Percentiles rank a stretch among this genome's conserved stretches.
Conservation (phyloP, 2,888 invertebrate genomes). For the Hypomecis atomaria region DNA sequence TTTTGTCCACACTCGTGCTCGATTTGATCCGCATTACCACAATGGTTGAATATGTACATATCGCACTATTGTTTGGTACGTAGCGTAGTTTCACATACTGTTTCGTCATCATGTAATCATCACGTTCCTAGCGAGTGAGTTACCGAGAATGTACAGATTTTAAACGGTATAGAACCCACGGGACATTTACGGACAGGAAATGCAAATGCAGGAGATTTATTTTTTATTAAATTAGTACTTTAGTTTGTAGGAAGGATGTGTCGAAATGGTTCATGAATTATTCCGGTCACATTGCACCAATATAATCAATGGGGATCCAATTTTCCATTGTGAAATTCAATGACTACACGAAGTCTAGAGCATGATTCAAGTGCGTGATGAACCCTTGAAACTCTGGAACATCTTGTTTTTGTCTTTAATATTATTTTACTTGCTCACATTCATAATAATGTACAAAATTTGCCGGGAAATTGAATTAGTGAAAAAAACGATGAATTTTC, state of each 20-base stretch:
- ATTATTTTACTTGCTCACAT: too few relatives aligned
- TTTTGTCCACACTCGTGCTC: slow-evolving; percentile 63
- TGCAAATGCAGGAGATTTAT: neutral
- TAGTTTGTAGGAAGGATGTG: slow-evolving; percentile 28
- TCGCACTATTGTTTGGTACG: slow-evolving; percentile 61
- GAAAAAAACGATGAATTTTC: too few relatives aligned
- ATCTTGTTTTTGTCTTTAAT: too few relatives aligned
- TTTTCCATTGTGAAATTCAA: slow-evolving; percentile 75
- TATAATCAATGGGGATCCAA: slow-evolving; percentile 65
- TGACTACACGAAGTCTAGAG: slow-evolving; percentile 49
- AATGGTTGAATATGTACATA: slow-evolving; percentile 65
- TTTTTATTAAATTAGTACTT: neutral
- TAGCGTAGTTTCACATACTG: slow-evolving; percentile 59
- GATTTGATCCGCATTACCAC: slow-evolving; percentile 69
- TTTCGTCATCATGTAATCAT: slow-evolving; percentile 66
- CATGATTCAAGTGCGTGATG: slow-evolving; percentile 31
- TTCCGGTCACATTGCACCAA: slow-evolving; percentile 65
- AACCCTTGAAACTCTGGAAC: neutral
- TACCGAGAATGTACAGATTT: slow-evolving; percentile 7
- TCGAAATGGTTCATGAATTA: slow-evolving; percentile 57
- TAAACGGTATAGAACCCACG: neutral
- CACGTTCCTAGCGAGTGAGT: slow-evolving; percentile 46
- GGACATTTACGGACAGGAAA: neutral
- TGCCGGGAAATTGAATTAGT: too few relatives aligned
- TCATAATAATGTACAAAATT: too few relatives aligned